Base-by-base conservation (phyloP, 2,888 invertebrate genomes). In the Eupsilia transversa region DNA sequence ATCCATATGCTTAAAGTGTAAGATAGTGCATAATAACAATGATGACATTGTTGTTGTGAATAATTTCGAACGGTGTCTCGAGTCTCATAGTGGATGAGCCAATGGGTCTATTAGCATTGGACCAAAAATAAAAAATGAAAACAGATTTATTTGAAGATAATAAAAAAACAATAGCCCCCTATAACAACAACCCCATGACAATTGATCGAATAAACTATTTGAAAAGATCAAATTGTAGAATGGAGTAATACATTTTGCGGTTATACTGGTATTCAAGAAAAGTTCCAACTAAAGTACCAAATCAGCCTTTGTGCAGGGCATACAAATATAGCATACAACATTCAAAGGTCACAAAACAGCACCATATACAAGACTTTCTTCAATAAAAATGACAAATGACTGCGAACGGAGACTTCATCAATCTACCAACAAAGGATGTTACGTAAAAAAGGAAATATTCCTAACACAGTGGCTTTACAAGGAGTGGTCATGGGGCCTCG, bases 401-500 rank as follows among this genome's bases (percentile, higher is more conserved):
- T 67, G 12, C 30, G 6, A 61, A 74, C 54, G 60, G 35, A 76
- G 73, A 77, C 72, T 72, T 66, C 74, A 85, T 74, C 35, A 74
- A 74, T 80, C 68, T 56, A 66, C 64, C 30, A 73, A 83, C 74
- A 80, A 78, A 78, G 59, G 46, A 72, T 54, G 20, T 65, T 69
- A 77, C 65, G 57, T 75, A 79, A 81, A 85, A 76, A 64, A 59
- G 27, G 33, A 80, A 81, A 74, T 68, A 77, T 79, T 83, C 64
- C 78, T 86, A 82, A 76, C 63, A 61, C 70, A 79, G 64, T 75
- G 70, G 64, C 59, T 72, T 69, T 66, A 72, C 86, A 87, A 85
- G 86, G 73, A 87, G 86, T 84, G 88, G 89, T 87, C 88, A 86
- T 79, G 79, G 77, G 83, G 79, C 86, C 86, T 84, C 85, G 79